Evolutionary conservation across 2,113 vertebrate species (phyloP), one percentile per base, ranked within the genome.

Genomic region (Oreochromis tanganicae): DNA sequence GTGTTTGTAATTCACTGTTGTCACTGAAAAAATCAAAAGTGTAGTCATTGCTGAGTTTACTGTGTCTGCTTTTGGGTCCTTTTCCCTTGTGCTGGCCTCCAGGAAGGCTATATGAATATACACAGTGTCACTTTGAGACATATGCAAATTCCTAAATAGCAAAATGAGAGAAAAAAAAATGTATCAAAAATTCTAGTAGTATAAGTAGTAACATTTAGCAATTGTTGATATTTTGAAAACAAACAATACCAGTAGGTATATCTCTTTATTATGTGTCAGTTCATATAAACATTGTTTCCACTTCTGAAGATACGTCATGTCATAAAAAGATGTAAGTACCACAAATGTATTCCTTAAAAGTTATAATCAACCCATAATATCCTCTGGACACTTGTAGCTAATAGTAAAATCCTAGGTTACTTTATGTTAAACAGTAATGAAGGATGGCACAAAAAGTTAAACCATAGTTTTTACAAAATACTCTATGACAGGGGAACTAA

Each of bases 401-500:
- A 57, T 57, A 29, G 56, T 14, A 29, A 57, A 57, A 57, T 57
- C 12, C 2, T 57, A 57, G n/a, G n/a, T 54, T 5, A 54, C 4
- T 59, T 29, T 8, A 59, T 29, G 56, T 9, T 0, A 59, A 56
- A 59, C 11, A 0, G 55, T 0, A 56, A 56, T 24, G 55, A 56
- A 56, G 55, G 12, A 27, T 56, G 2, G 1, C 55, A 56, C 55
- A 24, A 56, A 27, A 56, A 12, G 21, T 24, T 24, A 24, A 24
- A 3, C 0, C 21, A 56, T 7, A 32, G 2, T 9, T 59, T 56
- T 14, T 0, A 29, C 27, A 59, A 61, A 61, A 3, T 17, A 59
- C 0, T 9, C 8, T 16, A 32, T 5, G 0, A 59, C 7, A 16
- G 24, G 0, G 24, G 57, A 32, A 16, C 29, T 61, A 34, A 61